A percentile compares a stretch with the other conserved stretches of the same genome.
Evolutionary conservation across 2,888 invertebrate species (phyloP).

Genomic region (Sesia bembeciformis): DNA sequence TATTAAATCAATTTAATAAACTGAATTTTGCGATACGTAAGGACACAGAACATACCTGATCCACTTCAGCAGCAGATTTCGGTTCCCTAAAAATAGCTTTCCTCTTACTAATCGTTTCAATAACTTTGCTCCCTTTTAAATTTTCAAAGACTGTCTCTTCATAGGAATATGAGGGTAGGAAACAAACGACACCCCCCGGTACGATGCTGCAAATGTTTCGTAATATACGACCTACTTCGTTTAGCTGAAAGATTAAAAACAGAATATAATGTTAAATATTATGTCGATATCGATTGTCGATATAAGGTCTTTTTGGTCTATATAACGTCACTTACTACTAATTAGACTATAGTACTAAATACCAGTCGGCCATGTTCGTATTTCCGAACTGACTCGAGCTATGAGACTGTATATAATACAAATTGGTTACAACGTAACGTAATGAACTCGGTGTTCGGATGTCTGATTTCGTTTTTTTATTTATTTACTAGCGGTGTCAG

Average conservation of each 20-base stretch:
- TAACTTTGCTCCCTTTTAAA: constrained; percentile 74
- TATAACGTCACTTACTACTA: too few species aligned
- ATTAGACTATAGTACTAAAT: too few species aligned
- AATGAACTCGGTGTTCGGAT: too few species aligned
- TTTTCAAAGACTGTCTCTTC: constrained; percentile 81
- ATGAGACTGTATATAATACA: too few species aligned
- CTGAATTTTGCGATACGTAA: too few species aligned
- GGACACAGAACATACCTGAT: constrained; percentile 67
- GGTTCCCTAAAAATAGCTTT: constrained; percentile 87
- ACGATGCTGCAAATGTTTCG: constrained; percentile 84
- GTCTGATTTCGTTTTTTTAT: too few species aligned
- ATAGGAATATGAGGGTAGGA: constrained; percentile 95
- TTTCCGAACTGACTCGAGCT: too few species aligned
- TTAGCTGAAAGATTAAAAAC: constrained; percentile 72
- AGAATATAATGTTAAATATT: background rate
- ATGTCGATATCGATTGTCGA: too few species aligned
- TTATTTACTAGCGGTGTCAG: background rate
- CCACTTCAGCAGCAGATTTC: constrained; percentile 80
- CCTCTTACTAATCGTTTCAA: constrained; percentile 79
- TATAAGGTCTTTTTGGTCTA: too few species aligned
- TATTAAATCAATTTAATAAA: too few species aligned
- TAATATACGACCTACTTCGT: constrained; percentile 83
- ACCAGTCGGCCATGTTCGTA: too few species aligned
- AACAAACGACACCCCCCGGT: constrained; percentile 94
- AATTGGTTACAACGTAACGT: too few species aligned